These are phyloP conservation scores for Blera fallax DNA, from an alignment of 2,888 invertebrate genomes.

Conservation along the genomic window DNA sequence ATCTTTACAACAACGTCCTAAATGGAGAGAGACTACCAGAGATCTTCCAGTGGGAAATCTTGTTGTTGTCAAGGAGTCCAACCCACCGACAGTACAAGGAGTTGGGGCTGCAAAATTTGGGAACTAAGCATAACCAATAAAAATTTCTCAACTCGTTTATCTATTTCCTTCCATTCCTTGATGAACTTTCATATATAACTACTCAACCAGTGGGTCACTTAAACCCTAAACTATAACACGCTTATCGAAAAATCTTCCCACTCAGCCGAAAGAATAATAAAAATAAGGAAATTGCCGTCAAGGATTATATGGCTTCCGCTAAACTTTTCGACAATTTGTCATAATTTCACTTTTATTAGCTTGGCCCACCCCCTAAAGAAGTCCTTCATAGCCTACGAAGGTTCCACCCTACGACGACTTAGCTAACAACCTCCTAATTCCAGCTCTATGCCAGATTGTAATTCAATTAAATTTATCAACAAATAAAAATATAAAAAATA, in stretches of 20 bases:
- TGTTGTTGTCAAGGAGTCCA: neutral
- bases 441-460: conserved; percentile 58
- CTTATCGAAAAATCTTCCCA: neutral
- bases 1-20: too few relatives aligned
- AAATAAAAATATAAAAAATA: conserved; percentile 36
- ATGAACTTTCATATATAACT: too few relatives aligned
- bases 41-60: neutral
- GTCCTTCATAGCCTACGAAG: neutral
- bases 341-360: conserved; percentile 57
- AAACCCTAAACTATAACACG: neutral
- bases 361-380: neutral
- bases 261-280: conserved; percentile 12
- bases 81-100: too few relatives aligned
- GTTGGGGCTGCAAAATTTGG: too few relatives aligned
- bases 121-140: too few relatives aligned
- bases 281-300: conserved; percentile 26
- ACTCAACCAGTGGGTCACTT: too few relatives aligned
- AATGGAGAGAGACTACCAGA: too few relatives aligned
- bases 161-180: too few relatives aligned
- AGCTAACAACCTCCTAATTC: conserved; percentile 38
- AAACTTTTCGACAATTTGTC: conserved; percentile 71
- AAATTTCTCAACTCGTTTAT: too few relatives aligned
- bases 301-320: conserved; percentile 41
- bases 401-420: neutral
- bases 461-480: conserved; percentile 72